Evolutionary conservation across 2,113 vertebrate species (phyloP), one percentile per base, ranked within the genome.

Genomic region (Phycodurus eques): DNA sequence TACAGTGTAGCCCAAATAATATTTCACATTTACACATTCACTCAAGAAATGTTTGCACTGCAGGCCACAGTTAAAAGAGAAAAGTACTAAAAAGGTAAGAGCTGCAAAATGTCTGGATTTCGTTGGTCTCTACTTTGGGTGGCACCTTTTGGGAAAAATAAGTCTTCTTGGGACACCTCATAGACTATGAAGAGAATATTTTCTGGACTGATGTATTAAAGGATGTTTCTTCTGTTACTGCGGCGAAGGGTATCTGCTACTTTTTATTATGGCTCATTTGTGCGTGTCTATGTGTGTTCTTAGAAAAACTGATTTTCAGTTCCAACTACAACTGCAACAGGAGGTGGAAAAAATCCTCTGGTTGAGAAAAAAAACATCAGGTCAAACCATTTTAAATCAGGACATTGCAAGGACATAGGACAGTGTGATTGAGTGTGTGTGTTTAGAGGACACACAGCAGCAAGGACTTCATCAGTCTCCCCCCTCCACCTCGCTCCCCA

Each of bases 351-450:
- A 78, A 73, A 80, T 80, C 80, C 86, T 86, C 81, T 59, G 43
- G 67, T 80, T 1, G 72, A 74, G 73, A 80, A 84, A 75, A 87
- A 89, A 87, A 79, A 69, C 78, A 79, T 78, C 72, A 22, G 85
- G 87, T 89, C 88, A 87, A 90, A 89, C 83, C 85, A n/a, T 90
- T 88, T 90, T 83, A 86, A 91, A 91, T 90, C 87, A 85, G 86
- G 88, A 89, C 90, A 88, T 57, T 68, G 82, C 86, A 89, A 91
- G 90, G 90, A 88, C 90, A 77, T 72, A 71, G 85, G 88, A 80
- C 84, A 79, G 47, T 46, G 86, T 90, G 90, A 91, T 89, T 82
- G 84, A 91, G 85, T 86, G 85, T 83, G 84, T 88, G 80, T 89
- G 80, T 88, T 90, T 88, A 85, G 90, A 90, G 90, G 88, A 88